These are phyloP conservation scores for Ophonus ardosiacus DNA, from an alignment of 2,888 invertebrate species.

Conservation along the genomic window DNA sequence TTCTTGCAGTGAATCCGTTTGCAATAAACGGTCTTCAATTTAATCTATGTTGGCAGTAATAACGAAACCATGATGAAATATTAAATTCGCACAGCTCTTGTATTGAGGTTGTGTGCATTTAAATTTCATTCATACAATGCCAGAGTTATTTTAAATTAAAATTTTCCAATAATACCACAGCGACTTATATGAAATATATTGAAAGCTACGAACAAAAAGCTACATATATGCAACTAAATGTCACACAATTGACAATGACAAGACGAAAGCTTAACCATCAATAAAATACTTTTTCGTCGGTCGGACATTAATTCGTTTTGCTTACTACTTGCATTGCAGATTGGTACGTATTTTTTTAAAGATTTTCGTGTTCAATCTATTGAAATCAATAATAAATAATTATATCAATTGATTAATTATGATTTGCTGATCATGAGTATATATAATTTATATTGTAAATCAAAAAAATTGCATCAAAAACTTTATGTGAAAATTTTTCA, in stretches of 20 bases:
- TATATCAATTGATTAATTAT: too few species aligned
- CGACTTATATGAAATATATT: conserved; percentile 19
- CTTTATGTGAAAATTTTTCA: too few species aligned
- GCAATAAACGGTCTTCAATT: not conserved
- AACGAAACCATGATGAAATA: not conserved
- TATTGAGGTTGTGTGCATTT: not conserved
- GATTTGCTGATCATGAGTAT: too few species aligned
- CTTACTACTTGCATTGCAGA: too few species aligned
- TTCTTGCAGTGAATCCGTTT: not conserved
- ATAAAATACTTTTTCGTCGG: too few species aligned
- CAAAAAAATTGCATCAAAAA: too few species aligned
- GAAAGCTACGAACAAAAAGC: not conserved
- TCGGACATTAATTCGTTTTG: too few species aligned
- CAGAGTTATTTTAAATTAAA: conserved; percentile 10
- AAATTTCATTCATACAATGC: not conserved
- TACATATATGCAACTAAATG: not conserved
- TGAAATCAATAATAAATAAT: too few species aligned
- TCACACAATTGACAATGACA: not conserved
- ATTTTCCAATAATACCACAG: not conserved
- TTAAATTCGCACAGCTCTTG: not conserved
- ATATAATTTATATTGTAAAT: too few species aligned
- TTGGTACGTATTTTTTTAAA: too few species aligned
- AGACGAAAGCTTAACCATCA: too few species aligned
- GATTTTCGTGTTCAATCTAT: too few species aligned
- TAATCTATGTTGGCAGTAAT: not conserved